Percentiles rank a stretch among this genome's conserved stretches.
These are phyloP conservation scores for Meta bourneti DNA, from an alignment of 2,888 invertebrate genomes.

Conservation along the genomic window DNA sequence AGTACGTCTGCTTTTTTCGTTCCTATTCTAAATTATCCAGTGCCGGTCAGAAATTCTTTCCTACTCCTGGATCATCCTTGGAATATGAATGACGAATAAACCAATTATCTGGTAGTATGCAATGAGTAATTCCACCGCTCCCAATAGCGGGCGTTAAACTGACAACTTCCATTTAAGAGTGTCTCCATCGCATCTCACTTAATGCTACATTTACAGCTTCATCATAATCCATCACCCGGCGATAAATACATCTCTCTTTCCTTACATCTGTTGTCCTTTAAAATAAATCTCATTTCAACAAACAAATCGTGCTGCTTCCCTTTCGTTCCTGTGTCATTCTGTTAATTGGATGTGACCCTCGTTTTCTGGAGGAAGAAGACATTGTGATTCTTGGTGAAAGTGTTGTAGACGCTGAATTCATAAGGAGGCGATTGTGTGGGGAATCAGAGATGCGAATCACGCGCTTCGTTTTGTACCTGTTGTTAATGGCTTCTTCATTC, in stretches of 20 bases:
- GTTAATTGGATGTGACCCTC: constrained; percentile 56
- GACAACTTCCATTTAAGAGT: constrained; percentile 58
- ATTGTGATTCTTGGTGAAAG: not conserved
- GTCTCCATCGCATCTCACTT: constrained; percentile 44
- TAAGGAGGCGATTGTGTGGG: not conserved
- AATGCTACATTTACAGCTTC: constrained; percentile 56
- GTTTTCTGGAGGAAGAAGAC: not conserved
- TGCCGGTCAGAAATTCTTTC: too few relatives aligned
- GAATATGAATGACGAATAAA: constrained; percentile 38
- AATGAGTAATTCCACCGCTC: constrained; percentile 60
- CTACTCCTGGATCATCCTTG: too few relatives aligned
- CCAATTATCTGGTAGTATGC: constrained; percentile 59
- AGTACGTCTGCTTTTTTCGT: not conserved
- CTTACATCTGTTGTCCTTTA: not conserved
- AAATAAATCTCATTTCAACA: constrained; percentile 22
- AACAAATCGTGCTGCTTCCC: constrained; percentile 28
- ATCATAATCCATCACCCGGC: constrained; percentile 69
- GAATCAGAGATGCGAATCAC: not conserved
- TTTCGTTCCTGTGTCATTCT: constrained; percentile 32
- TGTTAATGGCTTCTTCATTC: not conserved
- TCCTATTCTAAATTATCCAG: not conserved
- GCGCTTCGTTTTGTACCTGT: not conserved
- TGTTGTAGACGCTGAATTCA: not conserved
- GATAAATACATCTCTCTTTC: constrained; percentile 39
- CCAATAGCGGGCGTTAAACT: constrained; percentile 63